phyloP scores from a whole-genome alignment of 2,888 invertebrate species.

The Erebia aethiops region DNA sequence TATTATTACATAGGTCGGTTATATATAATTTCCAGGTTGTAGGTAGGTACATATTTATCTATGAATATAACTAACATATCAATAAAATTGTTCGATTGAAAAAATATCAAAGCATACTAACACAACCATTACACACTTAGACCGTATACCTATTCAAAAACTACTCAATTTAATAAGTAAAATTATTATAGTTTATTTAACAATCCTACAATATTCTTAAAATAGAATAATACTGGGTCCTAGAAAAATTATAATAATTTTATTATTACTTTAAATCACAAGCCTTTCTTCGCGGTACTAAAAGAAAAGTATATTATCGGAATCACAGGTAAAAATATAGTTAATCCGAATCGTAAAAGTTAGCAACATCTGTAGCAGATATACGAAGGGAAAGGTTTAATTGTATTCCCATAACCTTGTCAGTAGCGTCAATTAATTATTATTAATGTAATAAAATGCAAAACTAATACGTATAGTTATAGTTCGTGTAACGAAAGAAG shows the following conservation, averaged over 20 bases:
- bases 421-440: no score
- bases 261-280: slow-evolving; percentile 31
- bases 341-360: background rate
- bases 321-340: background rate
- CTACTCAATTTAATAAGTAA: background rate
- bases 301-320: background rate
- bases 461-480: no score
- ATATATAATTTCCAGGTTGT: no score
- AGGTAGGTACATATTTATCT: no score
- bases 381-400: no score
- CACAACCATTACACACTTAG: background rate
- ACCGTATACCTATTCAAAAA: background rate
- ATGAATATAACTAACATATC: no score
- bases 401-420: no score
- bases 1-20: no score
- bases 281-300: slow-evolving; percentile 26
- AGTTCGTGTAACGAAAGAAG: no score
- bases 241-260: slow-evolving; percentile 16
- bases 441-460: no score
- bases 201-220: slow-evolving; percentile 1
- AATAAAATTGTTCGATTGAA: background rate
- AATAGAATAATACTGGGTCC: slow-evolving; percentile 33
- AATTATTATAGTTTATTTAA: slow-evolving; percentile 1
- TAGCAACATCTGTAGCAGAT: no score
- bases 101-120: background rate